Evolutionary conservation across 1,140 invertebrate species (phyloP).

Genomic region (Brachystomella parvula): DNA sequence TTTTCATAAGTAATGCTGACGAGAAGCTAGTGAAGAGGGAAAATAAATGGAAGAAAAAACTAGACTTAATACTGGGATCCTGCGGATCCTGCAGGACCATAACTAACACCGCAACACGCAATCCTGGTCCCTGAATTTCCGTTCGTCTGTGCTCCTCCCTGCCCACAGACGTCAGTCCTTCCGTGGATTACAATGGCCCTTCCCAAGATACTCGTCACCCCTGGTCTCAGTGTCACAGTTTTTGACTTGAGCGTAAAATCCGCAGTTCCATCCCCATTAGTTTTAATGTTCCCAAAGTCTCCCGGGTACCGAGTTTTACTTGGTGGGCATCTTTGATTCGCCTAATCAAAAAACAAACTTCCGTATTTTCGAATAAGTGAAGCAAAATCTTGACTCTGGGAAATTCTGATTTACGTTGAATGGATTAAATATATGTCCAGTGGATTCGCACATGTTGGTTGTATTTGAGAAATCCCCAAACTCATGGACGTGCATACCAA

Average conservation of each 20-base stretch:
- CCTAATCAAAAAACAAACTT: too few species aligned
- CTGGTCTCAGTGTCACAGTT: not conserved
- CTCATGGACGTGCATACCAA: not conserved
- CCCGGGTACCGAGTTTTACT: not conserved
- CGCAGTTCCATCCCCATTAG: not conserved
- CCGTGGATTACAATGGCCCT: not conserved
- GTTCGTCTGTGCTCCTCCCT: not conserved
- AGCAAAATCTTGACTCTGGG: not conserved
- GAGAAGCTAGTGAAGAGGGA: too few species aligned
- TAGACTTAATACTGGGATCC: too few species aligned
- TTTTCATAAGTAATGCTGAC: too few species aligned
- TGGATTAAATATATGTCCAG: not conserved
- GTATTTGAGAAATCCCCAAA: not conserved
- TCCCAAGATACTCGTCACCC: not conserved
- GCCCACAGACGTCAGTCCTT: not conserved
- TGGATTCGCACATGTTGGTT: not conserved
- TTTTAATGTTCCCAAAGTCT: not conserved
- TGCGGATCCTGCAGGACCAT: too few species aligned
- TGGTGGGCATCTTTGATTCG: not conserved
- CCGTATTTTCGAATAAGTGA: not conserved
- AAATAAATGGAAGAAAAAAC: too few species aligned
- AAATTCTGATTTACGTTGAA: not conserved
- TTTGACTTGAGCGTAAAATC: not conserved
- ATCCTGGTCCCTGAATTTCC: not conserved
- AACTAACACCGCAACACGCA: not conserved